Percentiles rank a stretch among this genome's conserved stretches.
Conservation (phyloP, 2,888 invertebrate species). For the Leucophora obtusa region DNA sequence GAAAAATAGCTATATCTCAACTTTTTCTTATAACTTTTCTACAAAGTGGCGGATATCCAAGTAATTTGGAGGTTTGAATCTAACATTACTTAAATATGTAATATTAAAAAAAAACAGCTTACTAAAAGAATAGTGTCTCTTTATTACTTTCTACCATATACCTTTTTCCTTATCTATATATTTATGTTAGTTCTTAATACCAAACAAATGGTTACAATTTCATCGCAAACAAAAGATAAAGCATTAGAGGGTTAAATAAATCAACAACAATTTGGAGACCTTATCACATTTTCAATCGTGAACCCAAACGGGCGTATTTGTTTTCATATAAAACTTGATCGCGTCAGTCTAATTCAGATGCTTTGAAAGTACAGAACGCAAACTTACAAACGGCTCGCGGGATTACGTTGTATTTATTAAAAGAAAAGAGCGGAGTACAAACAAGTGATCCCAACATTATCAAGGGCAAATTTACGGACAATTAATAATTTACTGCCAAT, state of each 20-base stretch:
- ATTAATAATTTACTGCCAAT: background rate
- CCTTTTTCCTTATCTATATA: too few relatives aligned
- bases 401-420: background rate
- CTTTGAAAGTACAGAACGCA: constrained; percentile 45
- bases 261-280: background rate
- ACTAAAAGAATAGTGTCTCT: too few relatives aligned
- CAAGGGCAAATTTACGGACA: constrained; percentile 40
- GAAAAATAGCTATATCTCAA: too few relatives aligned
- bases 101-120: too few relatives aligned
- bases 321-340: constrained; percentile 13
- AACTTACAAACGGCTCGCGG: background rate
- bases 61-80: too few relatives aligned
- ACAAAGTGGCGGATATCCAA: too few relatives aligned
- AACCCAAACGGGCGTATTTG: background rate
- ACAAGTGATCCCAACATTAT: background rate
- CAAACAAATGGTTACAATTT: too few relatives aligned
- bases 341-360: constrained; percentile 49
- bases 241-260: background rate
- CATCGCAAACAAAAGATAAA: too few relatives aligned
- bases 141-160: too few relatives aligned
- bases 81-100: too few relatives aligned
- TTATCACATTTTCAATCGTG: constrained; percentile 38
- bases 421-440: constrained; percentile 11
- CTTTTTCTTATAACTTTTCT: too few relatives aligned
- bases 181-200: too few relatives aligned